Base-by-base conservation (phyloP, 2,113 vertebrate genomes). In the Trochalopteron elliotii region DNA sequence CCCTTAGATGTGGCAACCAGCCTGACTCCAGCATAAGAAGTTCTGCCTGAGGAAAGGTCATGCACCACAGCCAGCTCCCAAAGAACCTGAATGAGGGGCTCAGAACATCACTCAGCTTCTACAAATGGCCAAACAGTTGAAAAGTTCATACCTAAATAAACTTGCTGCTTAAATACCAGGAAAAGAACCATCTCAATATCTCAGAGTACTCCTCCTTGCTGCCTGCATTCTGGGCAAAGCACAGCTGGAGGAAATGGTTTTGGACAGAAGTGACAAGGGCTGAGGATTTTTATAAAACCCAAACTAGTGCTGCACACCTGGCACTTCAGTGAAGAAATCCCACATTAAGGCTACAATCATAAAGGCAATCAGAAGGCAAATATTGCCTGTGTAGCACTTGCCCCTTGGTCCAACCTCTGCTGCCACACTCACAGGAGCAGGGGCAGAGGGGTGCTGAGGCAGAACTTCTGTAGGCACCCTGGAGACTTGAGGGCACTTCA, bases 371-470 rank as follows among this genome's bases (percentile, higher is more conserved):
- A 83, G 65, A 50, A 59, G 23, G 45, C 59, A 49, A 65, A 72
- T 57, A 57, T 1, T 69, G n/a, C 39, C 70, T 33, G 0, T 40
- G 68, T 50, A 57, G 8, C 64, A 53, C 15, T 42, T 61, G 69
- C 5, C 39, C 42, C 27, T 8, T 11, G 24, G 25, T 49, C 27
- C 22, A 15, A 16, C 21, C 30, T 25, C 44, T 25, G 15, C 37
- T 0, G 0, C 63, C 0, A 2, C 7, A 6, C n/a, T 28, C 20
- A 13, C 1, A 40, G 59, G 3, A 15, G 45, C 40, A 61, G 52
- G 13, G 40, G 9, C 35, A 63, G 37, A n/a, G 23, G 8, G 4
- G 10, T 30, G 55, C 50, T 57, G 64, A 45, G 50, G 65, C 49
- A 83, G 28, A 85, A 45, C 24, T 47, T 33, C 11, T 35, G 30